Evolutionary conservation across 2,888 invertebrate species (phyloP), one percentile per base, ranked within the genome.

Genomic region (Ormia ochracea): DNA sequence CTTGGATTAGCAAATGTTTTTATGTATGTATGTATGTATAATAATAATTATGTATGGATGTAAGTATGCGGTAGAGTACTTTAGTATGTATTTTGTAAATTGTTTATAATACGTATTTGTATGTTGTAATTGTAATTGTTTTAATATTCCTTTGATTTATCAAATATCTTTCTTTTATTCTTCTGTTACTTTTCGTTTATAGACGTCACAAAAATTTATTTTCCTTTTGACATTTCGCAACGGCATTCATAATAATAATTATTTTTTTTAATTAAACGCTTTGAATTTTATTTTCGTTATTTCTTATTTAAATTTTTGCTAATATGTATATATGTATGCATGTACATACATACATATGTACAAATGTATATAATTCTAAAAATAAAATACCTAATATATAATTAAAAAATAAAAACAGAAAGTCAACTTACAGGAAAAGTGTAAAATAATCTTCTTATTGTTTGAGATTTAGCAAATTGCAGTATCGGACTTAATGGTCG

Each of bases 161-260:
- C 65, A 56, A 77, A 21, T 70, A 74, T 74, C 61, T 68, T 78
- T 61, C 45, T 78, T 73, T 77, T 56, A 7, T 81, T 82, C 63
- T 78, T 83, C 2, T 28, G 50, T 50, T 50, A 14, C 28, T 28
- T 70, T 68, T 85, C 84, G 84, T 86, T 88, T 89, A 86, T 87
- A 86, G 88, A 88, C 88, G 88, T 88, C 88, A 88, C 86, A 88
- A 88, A 89, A 89, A 89, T 89, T 84, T 85, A 82, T 82, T 84
- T 82, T 73, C 78, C n/a, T 81, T 82, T 83, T 81, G 80, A 80
- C 80, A 80, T 80, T 85, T 87, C 85, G 86, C 87, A 87, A 85
- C 88, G 87, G 89, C 87, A 87, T 89, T 88, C 85, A 84, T 87
- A 87, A 88, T 86, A 86, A 87, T 85, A 86, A 86, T 84, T 81